Percentiles rank a stretch among this genome's conserved stretches.
Conservation (phyloP, 2,888 invertebrate genomes). For the Shargacucullia verbasci region DNA sequence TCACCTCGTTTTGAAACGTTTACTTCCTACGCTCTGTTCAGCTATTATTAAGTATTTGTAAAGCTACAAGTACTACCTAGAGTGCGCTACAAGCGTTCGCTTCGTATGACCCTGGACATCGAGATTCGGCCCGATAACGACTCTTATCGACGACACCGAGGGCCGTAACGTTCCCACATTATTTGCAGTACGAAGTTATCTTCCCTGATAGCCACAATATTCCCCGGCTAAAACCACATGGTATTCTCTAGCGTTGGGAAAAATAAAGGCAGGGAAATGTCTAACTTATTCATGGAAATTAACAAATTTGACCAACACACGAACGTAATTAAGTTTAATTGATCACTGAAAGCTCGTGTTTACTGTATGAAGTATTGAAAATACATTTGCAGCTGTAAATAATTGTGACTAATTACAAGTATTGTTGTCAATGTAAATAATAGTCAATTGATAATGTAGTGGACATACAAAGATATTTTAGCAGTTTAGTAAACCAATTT, state of each 20-base stretch:
- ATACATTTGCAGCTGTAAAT: slow-evolving; percentile 65
- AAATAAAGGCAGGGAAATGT: neutral
- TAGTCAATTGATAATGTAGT: slow-evolving; percentile 79
- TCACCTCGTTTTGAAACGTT: slow-evolving; percentile 3
- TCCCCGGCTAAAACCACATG: slow-evolving; percentile 10
- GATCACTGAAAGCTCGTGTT: slow-evolving; percentile 1
- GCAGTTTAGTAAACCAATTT: slow-evolving; percentile 58
- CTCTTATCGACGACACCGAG: slow-evolving; percentile 5
- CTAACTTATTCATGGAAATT: slow-evolving; percentile 17
- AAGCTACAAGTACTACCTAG: slow-evolving; percentile 7
- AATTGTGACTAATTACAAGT: slow-evolving; percentile 64
- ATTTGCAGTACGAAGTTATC: slow-evolving; percentile 17
- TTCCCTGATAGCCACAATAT: slow-evolving; percentile 4
- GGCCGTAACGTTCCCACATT: neutral
- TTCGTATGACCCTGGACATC: slow-evolving; percentile 17
- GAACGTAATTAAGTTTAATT: slow-evolving; percentile 11
- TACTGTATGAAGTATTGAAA: slow-evolving; percentile 40
- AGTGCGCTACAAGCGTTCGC: slow-evolving; percentile 21
- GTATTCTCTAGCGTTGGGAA: neutral
- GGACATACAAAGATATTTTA: slow-evolving; percentile 72
- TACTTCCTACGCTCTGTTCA: slow-evolving; percentile 10
- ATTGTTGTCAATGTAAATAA: slow-evolving; percentile 76
- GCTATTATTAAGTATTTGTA: slow-evolving; percentile 11
- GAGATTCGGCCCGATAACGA: slow-evolving; percentile 7
- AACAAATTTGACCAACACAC: slow-evolving; percentile 6